Conservation (phyloP, 1,140 invertebrate species). For the Drosophila albomicans region DNA sequence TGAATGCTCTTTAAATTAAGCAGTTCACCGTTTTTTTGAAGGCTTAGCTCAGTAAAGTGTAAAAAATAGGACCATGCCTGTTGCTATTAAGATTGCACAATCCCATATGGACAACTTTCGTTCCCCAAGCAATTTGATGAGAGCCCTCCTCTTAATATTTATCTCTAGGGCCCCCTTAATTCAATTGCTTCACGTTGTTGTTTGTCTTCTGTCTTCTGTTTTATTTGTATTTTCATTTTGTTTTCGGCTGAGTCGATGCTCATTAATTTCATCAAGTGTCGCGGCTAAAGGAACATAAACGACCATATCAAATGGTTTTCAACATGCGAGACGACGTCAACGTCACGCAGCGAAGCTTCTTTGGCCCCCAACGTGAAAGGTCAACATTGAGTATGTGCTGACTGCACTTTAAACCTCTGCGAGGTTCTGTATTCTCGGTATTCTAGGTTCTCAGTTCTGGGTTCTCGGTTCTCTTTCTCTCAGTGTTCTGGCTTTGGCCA, state of each 20-base stretch:
- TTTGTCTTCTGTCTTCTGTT: background rate
- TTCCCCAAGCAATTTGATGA: slow-evolving; percentile 35
- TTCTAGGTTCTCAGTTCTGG: no score
- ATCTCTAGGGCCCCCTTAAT: slow-evolving; percentile 28
- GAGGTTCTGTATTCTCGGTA: background rate
- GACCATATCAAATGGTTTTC: slow-evolving; percentile 46
- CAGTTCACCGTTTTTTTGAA: slow-evolving; percentile 26
- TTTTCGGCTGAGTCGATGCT: slow-evolving; percentile 16
- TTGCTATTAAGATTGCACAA: slow-evolving; percentile 17
- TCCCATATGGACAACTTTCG: slow-evolving; percentile 11
- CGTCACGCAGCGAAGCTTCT: slow-evolving; percentile 2
- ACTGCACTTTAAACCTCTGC: slow-evolving; percentile 39
- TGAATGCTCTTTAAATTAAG: slow-evolving; percentile 31
- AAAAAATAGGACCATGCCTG: slow-evolving; percentile 6
- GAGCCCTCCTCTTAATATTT: slow-evolving; percentile 5
- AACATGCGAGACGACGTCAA: slow-evolving; percentile 26
- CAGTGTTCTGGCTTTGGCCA: background rate
- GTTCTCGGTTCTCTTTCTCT: no score
- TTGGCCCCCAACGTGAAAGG: slow-evolving; percentile 34
- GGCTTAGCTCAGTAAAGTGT: slow-evolving; percentile 26
- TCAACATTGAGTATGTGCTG: slow-evolving; percentile 37
- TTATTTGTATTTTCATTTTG: background rate
- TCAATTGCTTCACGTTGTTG: slow-evolving; percentile 26
- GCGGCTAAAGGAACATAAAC: slow-evolving; percentile 20
- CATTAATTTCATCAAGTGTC: slow-evolving; percentile 56